Conservation (phyloP, 2,797 vertebrate species). For the Hybognathus amarus region DNA sequence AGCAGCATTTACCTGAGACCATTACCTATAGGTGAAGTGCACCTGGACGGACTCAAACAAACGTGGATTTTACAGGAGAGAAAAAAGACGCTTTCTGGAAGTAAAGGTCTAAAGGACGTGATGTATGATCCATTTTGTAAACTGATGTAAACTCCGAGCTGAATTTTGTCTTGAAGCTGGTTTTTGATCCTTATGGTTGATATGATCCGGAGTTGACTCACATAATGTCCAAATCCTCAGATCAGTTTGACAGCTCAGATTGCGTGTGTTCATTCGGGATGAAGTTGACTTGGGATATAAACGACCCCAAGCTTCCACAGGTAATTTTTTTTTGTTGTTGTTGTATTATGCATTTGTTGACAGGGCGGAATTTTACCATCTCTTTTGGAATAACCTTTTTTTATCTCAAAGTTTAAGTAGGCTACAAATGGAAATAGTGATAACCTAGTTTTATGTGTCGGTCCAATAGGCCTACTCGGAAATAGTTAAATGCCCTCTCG, state of each 20-base stretch:
- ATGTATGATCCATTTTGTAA: background rate
- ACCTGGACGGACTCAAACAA: conserved; percentile 33
- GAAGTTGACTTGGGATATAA: conserved; percentile 96
- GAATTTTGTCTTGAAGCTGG: background rate
- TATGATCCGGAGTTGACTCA: conserved; percentile 45
- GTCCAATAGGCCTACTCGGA: no score
- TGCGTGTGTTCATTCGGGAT: conserved; percentile 76
- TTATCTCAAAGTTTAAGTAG: background rate
- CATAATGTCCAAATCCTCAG: conserved; percentile 73
- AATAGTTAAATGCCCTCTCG: background rate
- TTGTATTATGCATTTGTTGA: background rate
- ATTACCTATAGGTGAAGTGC: conserved; percentile 54
- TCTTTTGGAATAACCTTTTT: background rate
- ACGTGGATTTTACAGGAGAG: conserved; percentile 38
- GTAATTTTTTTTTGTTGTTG: conserved; percentile 66
- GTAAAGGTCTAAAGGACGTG: background rate
- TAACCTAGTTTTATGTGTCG: background rate
- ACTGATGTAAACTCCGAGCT: background rate
- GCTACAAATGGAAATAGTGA: background rate
- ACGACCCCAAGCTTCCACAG: conserved; percentile 94
- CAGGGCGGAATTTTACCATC: no score
- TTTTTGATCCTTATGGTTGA: background rate
- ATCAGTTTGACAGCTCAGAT: conserved; percentile 70
- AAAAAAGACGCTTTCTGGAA: background rate
- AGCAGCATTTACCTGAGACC: conserved; percentile 51